A percentile compares a stretch with the other conserved stretches of the same genome.
Conservation (phyloP, 2,113 vertebrate genomes). For the Sinocyclocheilus grahami region DNA sequence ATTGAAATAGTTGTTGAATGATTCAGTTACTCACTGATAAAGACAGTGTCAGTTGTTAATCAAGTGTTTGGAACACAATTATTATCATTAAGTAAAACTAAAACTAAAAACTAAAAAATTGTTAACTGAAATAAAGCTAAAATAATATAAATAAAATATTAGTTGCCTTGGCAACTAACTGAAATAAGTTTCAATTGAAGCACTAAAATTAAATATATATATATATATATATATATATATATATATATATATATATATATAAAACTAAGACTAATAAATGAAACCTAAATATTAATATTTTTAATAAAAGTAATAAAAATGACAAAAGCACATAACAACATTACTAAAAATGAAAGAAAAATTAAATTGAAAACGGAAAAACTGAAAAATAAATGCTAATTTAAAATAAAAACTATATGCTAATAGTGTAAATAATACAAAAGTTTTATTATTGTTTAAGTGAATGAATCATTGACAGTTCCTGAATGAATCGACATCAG, state of each 20-base stretch:
- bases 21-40: neutral
- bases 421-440: neutral
- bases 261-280: too few species aligned
- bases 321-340: neutral
- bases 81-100: neutral
- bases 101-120: neutral
- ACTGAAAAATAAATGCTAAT: neutral
- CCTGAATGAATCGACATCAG: neutral
- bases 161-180: neutral
- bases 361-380: neutral
- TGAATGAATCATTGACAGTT: neutral
- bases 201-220: too few species aligned
- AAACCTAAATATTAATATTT: too few species aligned
- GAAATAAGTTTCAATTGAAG: too few species aligned
- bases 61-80: neutral
- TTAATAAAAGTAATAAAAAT: too few species aligned
- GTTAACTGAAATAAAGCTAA: neutral
- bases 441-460: neutral
- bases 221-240: too few species aligned
- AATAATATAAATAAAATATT: neutral
- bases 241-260: too few species aligned
- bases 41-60: neutral
- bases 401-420: neutral
- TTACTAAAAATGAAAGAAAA: neutral
- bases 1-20: neutral